Evolutionary conservation across 2,113 vertebrate genomes (phyloP).

Genomic region (Carlito syrichta): DNA sequence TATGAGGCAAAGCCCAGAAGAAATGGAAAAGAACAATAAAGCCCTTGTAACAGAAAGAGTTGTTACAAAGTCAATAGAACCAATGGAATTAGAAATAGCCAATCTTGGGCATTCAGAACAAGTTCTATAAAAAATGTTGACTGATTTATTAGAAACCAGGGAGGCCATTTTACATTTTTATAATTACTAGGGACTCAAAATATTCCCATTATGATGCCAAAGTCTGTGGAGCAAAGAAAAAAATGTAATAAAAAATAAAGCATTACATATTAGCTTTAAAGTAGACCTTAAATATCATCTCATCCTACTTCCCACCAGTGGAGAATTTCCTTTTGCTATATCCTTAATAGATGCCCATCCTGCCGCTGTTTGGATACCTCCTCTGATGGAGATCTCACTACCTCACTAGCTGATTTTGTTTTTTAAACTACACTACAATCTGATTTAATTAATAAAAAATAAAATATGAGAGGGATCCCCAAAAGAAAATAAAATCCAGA

Average conservation of each 20-base stretch:
- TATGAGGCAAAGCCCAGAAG: background rate
- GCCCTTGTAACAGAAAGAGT: slow-evolving; percentile 14
- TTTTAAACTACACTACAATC: background rate
- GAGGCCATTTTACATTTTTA: slow-evolving; percentile 19
- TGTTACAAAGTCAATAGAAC: background rate
- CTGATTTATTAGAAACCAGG: slow-evolving; percentile 44
- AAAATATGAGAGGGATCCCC: too few relatives aligned
- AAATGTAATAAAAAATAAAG: slow-evolving; percentile 11
- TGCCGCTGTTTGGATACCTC: background rate
- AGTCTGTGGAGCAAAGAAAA: background rate
- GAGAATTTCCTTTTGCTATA: background rate
- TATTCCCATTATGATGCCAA: slow-evolving; percentile 29
- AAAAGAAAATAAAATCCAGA: too few relatives aligned
- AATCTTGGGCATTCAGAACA: background rate
- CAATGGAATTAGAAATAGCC: slow-evolving; percentile 1
- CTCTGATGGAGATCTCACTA: background rate
- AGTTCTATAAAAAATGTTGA: slow-evolving; percentile 21
- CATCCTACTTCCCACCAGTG: background rate
- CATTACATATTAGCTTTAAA: background rate
- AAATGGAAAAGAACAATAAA: slow-evolving; percentile 36
- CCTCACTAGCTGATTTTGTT: background rate
- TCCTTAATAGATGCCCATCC: background rate
- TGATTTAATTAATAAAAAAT: background rate
- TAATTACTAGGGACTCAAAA: slow-evolving; percentile 23
- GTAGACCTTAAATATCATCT: background rate